Percentiles rank a stretch among this genome's conserved stretches.
Conservation (phyloP, 2,113 vertebrate genomes). For the Bubo scandiacus region DNA sequence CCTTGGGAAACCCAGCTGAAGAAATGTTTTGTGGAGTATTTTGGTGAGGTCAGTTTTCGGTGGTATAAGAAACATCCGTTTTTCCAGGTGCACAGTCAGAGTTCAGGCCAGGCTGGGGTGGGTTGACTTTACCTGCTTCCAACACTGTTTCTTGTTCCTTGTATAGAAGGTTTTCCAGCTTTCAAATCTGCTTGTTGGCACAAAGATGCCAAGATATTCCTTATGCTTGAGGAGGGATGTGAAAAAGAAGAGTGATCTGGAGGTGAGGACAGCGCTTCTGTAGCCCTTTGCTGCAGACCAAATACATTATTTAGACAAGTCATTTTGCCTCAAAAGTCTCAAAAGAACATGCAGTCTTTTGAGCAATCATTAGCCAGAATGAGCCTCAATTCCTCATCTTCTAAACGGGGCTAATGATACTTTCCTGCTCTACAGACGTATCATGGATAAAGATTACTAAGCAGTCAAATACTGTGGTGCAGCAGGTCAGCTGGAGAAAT, state of each 20-base stretch:
- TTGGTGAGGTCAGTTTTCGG: not conserved
- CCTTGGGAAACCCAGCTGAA: constrained; percentile 11
- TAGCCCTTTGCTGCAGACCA: not conserved
- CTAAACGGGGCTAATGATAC: not conserved
- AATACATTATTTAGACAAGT: not conserved
- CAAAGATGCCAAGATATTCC: not conserved
- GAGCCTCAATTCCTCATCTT: not conserved
- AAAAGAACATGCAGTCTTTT: not conserved
- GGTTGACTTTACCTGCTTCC: not conserved
- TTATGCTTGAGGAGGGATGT: not conserved
- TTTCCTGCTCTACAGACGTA: not conserved
- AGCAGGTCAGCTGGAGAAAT: constrained; percentile 26
- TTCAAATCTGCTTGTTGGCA: not conserved
- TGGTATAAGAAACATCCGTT: accelerated
- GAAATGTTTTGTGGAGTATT: not conserved
- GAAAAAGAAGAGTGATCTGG: not conserved
- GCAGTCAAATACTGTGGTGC: not conserved
- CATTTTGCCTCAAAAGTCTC: not conserved
- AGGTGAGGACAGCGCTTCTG: not conserved
- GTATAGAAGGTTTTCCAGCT: not conserved
- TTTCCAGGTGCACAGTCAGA: not conserved
- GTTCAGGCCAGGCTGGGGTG: not conserved
- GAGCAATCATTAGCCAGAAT: not conserved
- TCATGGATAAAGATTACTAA: not conserved
- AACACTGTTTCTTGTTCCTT: not conserved